Base-by-base conservation (phyloP, 2,888 invertebrate species). In the Abrostola tripartita region DNA sequence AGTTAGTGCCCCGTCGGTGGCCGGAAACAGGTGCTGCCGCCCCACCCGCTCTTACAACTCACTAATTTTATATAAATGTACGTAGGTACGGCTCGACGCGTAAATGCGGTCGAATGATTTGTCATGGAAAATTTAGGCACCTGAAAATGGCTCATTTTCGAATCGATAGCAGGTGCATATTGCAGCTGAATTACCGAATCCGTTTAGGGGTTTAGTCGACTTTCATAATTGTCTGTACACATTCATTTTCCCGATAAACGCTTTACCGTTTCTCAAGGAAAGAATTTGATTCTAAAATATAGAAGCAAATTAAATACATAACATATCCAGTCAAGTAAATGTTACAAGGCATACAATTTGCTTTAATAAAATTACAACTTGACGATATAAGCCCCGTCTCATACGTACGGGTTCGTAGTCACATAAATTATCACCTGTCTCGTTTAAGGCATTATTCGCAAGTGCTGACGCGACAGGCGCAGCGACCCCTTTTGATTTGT, bases 11-110 rank as follows among this genome's bases (percentile, higher is more conserved):
- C 84, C 85, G 85, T 81, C 88, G 88, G 88, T 84, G 85, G 84
- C 88, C 90, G 91, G 91, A 91, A 89, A 82, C 90, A 90, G 90
- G 90, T 89, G 91, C 85, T 84, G 81, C 82, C 82, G 79, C 81
- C 75, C 79, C 77, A 76, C 72, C 81, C 83, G 85, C 84, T 84
- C 88, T 88, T 87, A 87, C 90, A 88, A 88, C 87, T 89, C 89
- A 89, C 90, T 90, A 88, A 91, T 90, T 92, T 90, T 88, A 86
- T 89, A 89, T 78, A 76, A 73, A 73, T 67, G 78, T 78, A 71
- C 64, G 70, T 79, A 79, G 57, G 61, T 58, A 63, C 55, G 52
- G 59, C 53, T 68, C 50, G 42, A 64, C 72, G 69, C 71, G 74
- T 70, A 70, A 71, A 69, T 79, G 75, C 61, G 70, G 78, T 73